phyloP scores from a whole-genome alignment of 1,140 invertebrate species.

The Leptinotarsa texana region DNA sequence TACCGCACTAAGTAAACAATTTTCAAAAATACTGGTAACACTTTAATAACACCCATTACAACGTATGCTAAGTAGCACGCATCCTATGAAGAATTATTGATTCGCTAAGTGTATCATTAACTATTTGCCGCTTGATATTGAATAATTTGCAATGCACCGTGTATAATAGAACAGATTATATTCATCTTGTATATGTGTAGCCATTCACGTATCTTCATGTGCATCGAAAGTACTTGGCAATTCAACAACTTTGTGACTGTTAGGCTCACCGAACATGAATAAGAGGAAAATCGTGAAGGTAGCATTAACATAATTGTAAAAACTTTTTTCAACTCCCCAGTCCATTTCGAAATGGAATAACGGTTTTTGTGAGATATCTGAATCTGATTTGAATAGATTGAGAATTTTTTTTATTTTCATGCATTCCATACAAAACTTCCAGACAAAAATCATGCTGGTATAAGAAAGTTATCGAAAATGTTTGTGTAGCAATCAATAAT shows the following conservation, averaged over 20 bases:
- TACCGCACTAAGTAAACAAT: conserved; percentile 15
- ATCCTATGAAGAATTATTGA: conserved; percentile 14
- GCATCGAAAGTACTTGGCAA: neutral
- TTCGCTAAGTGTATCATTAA: conserved; percentile 9
- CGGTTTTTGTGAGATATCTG: no score
- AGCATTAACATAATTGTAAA: no score
- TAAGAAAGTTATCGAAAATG: no score
- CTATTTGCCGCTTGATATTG: conserved; percentile 15
- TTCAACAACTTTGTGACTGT: neutral
- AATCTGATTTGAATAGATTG: no score
- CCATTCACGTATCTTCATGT: neutral
- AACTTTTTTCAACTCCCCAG: no score
- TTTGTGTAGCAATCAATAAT: no score
- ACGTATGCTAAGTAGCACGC: conserved; percentile 16
- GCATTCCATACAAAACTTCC: no score
- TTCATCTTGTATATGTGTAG: conserved; percentile 4
- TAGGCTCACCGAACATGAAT: neutral
- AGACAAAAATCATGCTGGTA: no score
- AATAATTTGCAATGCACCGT: conserved; percentile 20
- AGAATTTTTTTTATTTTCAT: no score
- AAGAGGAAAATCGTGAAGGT: neutral
- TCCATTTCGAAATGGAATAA: no score
- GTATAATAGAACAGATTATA: conserved; percentile 13
- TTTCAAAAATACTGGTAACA: conserved; percentile 16
- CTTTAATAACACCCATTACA: conserved; percentile 20